Evolutionary conservation across 2,888 invertebrate species (phyloP), one percentile per base, ranked within the genome.

Genomic region (Acleris literana): DNA sequence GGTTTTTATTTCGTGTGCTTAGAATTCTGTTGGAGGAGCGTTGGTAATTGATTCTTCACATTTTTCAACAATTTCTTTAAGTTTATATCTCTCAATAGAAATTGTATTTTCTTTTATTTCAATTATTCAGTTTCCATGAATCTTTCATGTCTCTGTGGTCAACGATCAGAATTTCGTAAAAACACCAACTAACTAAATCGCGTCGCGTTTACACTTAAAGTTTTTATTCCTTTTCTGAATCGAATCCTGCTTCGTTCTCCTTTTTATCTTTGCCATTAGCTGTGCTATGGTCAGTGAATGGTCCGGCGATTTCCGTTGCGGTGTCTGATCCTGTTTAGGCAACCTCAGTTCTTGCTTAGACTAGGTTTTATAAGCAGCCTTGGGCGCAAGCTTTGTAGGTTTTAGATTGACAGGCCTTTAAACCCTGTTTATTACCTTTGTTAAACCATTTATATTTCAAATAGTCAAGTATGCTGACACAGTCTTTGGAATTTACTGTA

Each of bases 231-330:
- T 44, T 52, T 63, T 52, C 44, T 63, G 43, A 57, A 63, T 16
- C 43, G 51, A 39, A 43, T 46, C 51, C 20, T 29, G n/a, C 52
- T 20, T 17, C 52, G 18, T 39, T 52, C 51, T 55, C 18, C 46
- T 57, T 60, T 65, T 65, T 65, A 60, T 57, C 55, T 43, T 53
- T n/a, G 13, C 59, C 64, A 60, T 64, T 64, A 60, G 60, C 48
- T 48, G 33, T 29, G 29, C 33, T 39, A n/a, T 58, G 58, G 13
- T 33, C 58, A 61, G 44, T 52, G 61, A 65, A 65, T 65, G 65
- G 65, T 33, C 51, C 16, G 4, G 55, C 51, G 52, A 61, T 61
- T 66, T 66, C 65, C 65, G 65, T 61, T 61, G 61, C 53, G 52
- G 52, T 60, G 57, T 39, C 39, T 6, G 18, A 53, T 44, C 53